These are phyloP conservation scores for Chitala chitala DNA, from an alignment of 2,113 vertebrate genomes.

Conservation along the genomic window DNA sequence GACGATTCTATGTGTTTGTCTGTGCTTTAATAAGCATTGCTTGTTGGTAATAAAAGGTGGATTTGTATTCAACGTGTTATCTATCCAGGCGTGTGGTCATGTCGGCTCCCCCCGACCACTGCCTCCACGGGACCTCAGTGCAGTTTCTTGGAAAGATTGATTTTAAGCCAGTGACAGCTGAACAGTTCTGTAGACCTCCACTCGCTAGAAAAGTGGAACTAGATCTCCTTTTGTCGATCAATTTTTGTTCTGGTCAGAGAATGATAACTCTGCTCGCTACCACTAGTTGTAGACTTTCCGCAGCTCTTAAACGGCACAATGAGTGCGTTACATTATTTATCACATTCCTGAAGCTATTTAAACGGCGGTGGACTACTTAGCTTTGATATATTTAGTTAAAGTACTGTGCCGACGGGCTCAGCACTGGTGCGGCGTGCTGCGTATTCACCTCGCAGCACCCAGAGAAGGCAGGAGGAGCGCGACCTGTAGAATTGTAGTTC, in stretches of 20 bases:
- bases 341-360: neutral
- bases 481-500: conserved; percentile 10
- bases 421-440: too few species aligned
- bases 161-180: neutral
- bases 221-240: neutral
- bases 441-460: too few species aligned
- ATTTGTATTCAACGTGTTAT: too few species aligned
- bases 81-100: too few species aligned
- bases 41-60: too few species aligned
- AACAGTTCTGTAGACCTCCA: neutral
- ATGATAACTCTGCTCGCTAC: neutral
- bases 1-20: too few species aligned
- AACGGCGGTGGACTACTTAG: neutral
- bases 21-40: too few species aligned
- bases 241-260: neutral
- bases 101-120: too few species aligned
- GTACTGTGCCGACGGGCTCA: neutral
- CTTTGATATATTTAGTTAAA: neutral
- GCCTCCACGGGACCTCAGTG: neutral
- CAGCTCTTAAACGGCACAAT: neutral
- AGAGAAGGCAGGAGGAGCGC: too few species aligned
- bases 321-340: neutral
- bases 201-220: neutral
- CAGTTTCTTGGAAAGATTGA: neutral
- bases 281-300: neutral